These are phyloP conservation scores for Sander vitreus DNA, from an alignment of 2,113 vertebrate species.

Conservation along the genomic window DNA sequence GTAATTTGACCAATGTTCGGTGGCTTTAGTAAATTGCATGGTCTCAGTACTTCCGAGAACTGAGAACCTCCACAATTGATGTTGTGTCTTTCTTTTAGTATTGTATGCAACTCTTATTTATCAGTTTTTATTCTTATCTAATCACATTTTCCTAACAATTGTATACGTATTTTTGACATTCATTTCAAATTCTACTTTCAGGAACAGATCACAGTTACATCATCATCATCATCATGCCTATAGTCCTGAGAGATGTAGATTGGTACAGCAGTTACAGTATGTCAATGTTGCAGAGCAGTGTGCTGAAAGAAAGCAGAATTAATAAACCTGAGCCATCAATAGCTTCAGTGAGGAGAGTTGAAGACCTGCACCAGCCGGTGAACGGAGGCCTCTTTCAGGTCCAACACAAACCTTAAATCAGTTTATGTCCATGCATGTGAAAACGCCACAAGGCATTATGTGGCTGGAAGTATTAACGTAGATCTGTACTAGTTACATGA, in stretches of 20 bases:
- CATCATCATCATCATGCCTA: not conserved
- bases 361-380: conserved; percentile 42
- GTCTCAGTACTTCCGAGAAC: not conserved
- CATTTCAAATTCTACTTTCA: not conserved
- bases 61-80: no score
- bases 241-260: not conserved
- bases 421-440: not conserved
- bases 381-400: conserved; percentile 2
- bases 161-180: no score
- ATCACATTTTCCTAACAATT: not conserved
- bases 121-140: not conserved
- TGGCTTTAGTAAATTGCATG: conserved; percentile 12
- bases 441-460: not conserved
- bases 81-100: not conserved
- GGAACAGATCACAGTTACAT: not conserved
- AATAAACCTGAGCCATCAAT: not conserved
- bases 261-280: not conserved
- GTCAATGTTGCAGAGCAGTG: not conserved
- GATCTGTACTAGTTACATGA: not conserved
- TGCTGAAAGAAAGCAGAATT: conserved; percentile 1
- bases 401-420: not conserved
- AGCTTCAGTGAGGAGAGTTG: not conserved
- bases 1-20: conserved; percentile 4
- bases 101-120: no score
- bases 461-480: not conserved